Evolutionary conservation across 2,888 invertebrate genomes (phyloP), one percentile per base, ranked within the genome.

Genomic region (Pyrrhia umbra): DNA sequence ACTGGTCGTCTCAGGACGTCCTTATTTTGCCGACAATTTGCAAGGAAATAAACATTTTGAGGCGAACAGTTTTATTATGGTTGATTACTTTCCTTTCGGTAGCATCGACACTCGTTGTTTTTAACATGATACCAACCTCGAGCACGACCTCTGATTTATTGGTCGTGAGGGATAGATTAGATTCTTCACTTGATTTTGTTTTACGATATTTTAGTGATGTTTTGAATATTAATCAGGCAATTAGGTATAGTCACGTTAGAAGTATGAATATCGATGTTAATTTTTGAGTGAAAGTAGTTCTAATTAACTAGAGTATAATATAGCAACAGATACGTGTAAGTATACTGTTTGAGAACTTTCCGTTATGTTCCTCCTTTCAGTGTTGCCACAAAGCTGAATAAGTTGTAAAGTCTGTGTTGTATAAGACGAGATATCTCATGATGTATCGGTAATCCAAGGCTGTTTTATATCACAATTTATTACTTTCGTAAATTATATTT

Each of bases 1-100:
- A 88, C 79, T 77, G 80, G 27, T 54, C 74, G 68, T 61, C 68
- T 72, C 88, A 89, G 91, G 90, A 91, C 79, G 87, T 93, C 90
- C 89, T 91, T 84, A 90, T 88, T 84, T 75, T 79, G 69, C 75
- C 76, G 65, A 55, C 68, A 62, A 62, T 67, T 75, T 37, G 59
- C 70, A 81, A 84, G 83, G 82, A 86, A 82, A 82, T 61, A 67
- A n/a, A 63, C 73, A 68, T 63, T 63, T 78, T 60, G 69, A 47
- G 43, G 1, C 64, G 76, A 76, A 82, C 81, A 81, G 56, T 77
- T 83, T 82, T 75, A 80, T 83, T 76, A 42, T 62, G 20, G 20
- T 75, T 72, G 55, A 77, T 80, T 57, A 67, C 74, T 69, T 68
- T 75, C 60, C 62, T 75, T 74, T 60, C 49, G 47, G 55, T 56